Evolutionary conservation across 2,888 invertebrate species (phyloP), one percentile per base, ranked within the genome.

Genomic region (Odontocerum albicorne): DNA sequence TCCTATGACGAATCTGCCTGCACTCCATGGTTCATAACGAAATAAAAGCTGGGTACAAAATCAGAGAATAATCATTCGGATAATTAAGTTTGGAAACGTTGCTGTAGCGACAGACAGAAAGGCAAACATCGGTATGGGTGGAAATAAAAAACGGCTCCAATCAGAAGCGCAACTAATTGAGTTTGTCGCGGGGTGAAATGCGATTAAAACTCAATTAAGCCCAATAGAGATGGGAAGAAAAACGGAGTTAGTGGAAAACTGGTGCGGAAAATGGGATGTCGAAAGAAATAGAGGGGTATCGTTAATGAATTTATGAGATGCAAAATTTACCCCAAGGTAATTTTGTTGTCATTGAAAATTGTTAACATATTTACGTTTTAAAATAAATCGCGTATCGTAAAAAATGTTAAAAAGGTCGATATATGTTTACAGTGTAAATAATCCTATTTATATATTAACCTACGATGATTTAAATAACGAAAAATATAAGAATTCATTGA

Each of bases 161-260:
- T 60, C 60, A 60, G 60, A 49, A 58, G 53, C 55, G 60, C 60
- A 53, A 44, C 60, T 57, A 60, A 60, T 60, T 55, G 60, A 60
- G 60, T 60, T 60, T 57, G 60, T 60, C 60, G 46, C 44, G 57
- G 60, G 57, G 47, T 58, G 57, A 52, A 60, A 60, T 50, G 46
- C 57, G 60, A 60, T 60, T 60, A 60, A 60, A 60, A 60, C 57
- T 57, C 57, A 60, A 60, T 60, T 60, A 52, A 39, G 54, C 31
- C 36, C 50, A 21, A 49, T 42, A 45, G 38, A 46, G 36, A 19
- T 22, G 22, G 50, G 36, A 47, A 57, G 54, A 52, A 51, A 57
- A 55, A 51, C 51, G 27, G 49, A 47, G 31, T 46, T 54, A 45
- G 49, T 38, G 42, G 46, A 31, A 32, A 55, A 42, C 35, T 22